Evolutionary conservation across 2,113 vertebrate genomes (phyloP), one percentile per base, ranked within the genome.

Genomic region (Talpa occidentalis): DNA sequence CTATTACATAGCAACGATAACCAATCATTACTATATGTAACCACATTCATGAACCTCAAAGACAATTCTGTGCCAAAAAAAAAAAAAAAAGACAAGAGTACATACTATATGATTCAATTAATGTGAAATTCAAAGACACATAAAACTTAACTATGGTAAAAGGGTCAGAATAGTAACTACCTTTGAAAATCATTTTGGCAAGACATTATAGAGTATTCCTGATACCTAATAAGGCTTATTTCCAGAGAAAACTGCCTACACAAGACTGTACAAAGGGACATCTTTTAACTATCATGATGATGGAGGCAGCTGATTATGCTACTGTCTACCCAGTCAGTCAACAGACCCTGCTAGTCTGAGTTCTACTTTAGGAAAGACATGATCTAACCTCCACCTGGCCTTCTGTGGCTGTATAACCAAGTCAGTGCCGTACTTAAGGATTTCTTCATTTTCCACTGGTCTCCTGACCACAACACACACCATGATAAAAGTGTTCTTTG

Each of bases 71-170:
- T 88, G 42, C 21, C 78, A 66, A 76, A 86, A 85, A n/a, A 84
- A n/a, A 80, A 10, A 72, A 60, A 62, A 12, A 52, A 52, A 52
- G 49, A 52, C 16, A 52, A 52, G 16, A 72, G 76, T 64, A 56
- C 22, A 66, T 54, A 72, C 56, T 35, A 47, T 24, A 70, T 62
- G 17, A 35, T 76, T 90, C 35, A 54, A 37, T 59, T 64, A 79
- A 85, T 35, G 66, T 80, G 5, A 92, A 94, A 95, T 62, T 66
- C 21, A 73, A 78, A 91, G 87, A 70, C 15, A 77, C 47, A 28
- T 84, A 64, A 72, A 87, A 77, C 35, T 49, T 86, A 88, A 70
- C 54, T 73, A 88, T 22, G 2, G 79, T 72, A 88, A 87, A 1
- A 80, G 47, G 76, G 8, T 82, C 19, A 88, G 44, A 91, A 93